Conservation (phyloP, 2,113 vertebrate species). For the Heliornis fulica region DNA sequence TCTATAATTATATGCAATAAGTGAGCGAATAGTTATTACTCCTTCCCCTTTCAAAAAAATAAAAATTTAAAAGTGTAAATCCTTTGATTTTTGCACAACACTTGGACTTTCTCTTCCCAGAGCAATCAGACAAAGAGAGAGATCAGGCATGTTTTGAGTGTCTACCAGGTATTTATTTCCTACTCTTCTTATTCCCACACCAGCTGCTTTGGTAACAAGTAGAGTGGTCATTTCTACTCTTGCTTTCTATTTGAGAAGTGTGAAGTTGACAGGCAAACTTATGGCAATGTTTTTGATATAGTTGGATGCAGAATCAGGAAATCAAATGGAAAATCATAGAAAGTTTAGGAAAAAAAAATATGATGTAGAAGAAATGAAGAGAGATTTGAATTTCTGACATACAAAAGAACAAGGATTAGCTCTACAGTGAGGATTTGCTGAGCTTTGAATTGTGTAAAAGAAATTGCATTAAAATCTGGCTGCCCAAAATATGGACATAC, state of each 20-base stretch:
- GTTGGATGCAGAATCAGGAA: not conserved
- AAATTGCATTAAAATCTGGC: not conserved
- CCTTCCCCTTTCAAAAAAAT: not conserved
- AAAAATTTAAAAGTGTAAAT: not conserved
- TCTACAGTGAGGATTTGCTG: not conserved
- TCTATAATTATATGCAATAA: not conserved
- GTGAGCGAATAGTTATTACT: not conserved
- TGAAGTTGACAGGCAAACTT: not conserved
- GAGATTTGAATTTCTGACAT: not conserved
- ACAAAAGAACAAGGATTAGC: not conserved
- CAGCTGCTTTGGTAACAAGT: not conserved
- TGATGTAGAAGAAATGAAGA: not conserved
- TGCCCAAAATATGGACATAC: not conserved
- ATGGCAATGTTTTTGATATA: not conserved
- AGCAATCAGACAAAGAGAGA: not conserved
- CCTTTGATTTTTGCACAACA: not conserved
- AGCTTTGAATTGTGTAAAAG: not conserved
- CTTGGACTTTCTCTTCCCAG: not conserved
- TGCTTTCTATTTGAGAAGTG: not conserved
- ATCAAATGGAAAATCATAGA: not conserved
- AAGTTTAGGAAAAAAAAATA: not conserved
- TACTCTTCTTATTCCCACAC: not conserved
- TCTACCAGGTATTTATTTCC: conserved; percentile 31
- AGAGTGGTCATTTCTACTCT: not conserved
- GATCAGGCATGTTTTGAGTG: not conserved